phyloP scores from a whole-genome alignment of 2,797 vertebrate species.

The Microchirus variegatus region DNA sequence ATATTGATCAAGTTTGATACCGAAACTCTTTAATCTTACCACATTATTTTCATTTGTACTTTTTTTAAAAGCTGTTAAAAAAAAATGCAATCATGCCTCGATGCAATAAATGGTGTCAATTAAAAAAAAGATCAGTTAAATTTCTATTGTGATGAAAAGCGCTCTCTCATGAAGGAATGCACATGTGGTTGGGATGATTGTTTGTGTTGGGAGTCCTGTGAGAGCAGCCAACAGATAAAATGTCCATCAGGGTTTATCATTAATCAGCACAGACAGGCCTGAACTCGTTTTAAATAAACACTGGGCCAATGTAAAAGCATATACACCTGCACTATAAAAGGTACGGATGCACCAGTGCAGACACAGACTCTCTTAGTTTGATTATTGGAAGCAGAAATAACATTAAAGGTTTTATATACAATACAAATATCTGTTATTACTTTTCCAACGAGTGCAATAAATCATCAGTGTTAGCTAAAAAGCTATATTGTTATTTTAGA shows the following conservation, averaged over 20 bases:
- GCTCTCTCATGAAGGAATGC: neutral
- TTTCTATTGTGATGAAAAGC: conserved; percentile 19
- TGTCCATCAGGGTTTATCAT: conserved; percentile 53
- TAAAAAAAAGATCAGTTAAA: conserved; percentile 60
- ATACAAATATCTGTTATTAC: too few relatives aligned
- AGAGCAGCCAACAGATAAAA: conserved; percentile 46
- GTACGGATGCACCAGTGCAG: neutral
- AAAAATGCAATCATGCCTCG: conserved; percentile 78
- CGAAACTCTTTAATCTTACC: conserved; percentile 54
- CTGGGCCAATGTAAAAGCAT: conserved; percentile 1
- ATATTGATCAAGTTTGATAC: conserved; percentile 60
- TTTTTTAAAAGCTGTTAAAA: conserved; percentile 70
- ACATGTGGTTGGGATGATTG: conserved; percentile 7
- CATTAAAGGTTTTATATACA: too few relatives aligned
- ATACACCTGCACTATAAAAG: conserved; percentile 1
- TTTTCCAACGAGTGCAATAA: too few relatives aligned
- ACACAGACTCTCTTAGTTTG: too few relatives aligned
- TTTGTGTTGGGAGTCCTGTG: conserved; percentile 29
- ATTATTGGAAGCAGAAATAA: too few relatives aligned
- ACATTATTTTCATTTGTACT: conserved; percentile 75
- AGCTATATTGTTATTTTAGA: too few relatives aligned
- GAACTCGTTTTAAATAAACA: conserved; percentile 46
- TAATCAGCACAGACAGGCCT: conserved; percentile 58
- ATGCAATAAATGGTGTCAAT: conserved; percentile 82
- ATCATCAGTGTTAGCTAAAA: too few relatives aligned